phyloP scores from a whole-genome alignment of 2,113 vertebrate genomes.

The Cisticola juncidis region DNA sequence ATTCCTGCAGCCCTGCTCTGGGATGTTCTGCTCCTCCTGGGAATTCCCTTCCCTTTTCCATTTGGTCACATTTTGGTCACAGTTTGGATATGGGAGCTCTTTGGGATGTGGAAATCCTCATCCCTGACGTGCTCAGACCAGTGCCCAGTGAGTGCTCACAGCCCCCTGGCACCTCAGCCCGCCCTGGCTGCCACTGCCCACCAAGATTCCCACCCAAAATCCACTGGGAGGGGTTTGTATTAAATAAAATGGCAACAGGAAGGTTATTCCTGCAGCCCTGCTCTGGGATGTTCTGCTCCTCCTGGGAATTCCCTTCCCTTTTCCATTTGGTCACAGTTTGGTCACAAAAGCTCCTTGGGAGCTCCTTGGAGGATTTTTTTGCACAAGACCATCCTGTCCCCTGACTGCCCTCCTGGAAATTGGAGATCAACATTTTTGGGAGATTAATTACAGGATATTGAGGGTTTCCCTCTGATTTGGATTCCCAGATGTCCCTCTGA shows the following conservation, averaged over 20 bases:
- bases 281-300: fast-evolving
- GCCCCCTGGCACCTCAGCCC: not conserved
- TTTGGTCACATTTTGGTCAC: no score
- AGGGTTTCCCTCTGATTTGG: not conserved
- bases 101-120: slow-evolving; percentile 81
- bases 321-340: not conserved
- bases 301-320: not conserved
- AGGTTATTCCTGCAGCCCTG: not conserved
- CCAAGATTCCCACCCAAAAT: not conserved
- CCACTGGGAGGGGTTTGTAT: not conserved
- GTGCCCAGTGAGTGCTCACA: slow-evolving; percentile 88
- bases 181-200: not conserved
- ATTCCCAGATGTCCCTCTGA: not conserved
- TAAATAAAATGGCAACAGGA: not conserved
- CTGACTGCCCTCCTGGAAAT: not conserved
- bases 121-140: slow-evolving; percentile 93
- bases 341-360: no score
- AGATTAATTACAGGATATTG: not conserved
- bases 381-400: not conserved
- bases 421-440: not conserved
- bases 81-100: not conserved
- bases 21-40: not conserved
- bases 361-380: not conserved
- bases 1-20: not conserved
- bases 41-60: not conserved